Base-by-base conservation (phyloP, 2,888 invertebrate genomes). In the Synergus gifuensis region DNA sequence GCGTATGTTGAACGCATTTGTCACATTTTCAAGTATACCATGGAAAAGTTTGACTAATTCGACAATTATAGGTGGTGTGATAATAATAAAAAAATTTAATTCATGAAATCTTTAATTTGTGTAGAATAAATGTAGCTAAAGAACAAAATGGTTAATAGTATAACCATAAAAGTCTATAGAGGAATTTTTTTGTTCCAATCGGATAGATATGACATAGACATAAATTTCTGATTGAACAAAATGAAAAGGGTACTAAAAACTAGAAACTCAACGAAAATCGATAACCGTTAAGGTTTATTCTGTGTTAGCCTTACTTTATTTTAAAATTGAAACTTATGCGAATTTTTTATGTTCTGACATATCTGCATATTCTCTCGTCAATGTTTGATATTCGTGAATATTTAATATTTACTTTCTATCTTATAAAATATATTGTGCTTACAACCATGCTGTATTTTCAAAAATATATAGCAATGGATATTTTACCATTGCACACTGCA, bases 261-360 rank as follows among this genome's bases (percentile, higher is more conserved):
- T 54, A 54, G 73, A 73, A 58, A 73, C 40, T 28, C 7, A 73
- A 58, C 54, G 12, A 18, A 73, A 73, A 54, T 73, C 73, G 73
- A 73, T 73, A 73, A 73, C 73, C 73, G 49, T 58, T 54, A 73
- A 73, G 54, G 40, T 73, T 40, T 73, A 73, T 73, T 36, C 69
- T 36, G 40, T 54, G 36, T n/a, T 73, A 73, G 54, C 36, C 54
- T 73, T 54, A 73, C 54, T 54, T 28, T 49, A 36, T 54, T 73
- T 36, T 9, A 73, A 73, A 73, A 54, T n/a, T 73, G 54, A 73
- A 73, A 73, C 16, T 36, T n/a, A 16, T 9, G 49, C n/a, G 36
- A 36, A n/a, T 40, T 73, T 73, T 73, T 73, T n/a, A 36, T 73
- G n/a, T 73, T n/a, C 11, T 36, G 1, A 18, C n/a, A 42, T 66